Evolutionary conservation across 2,113 vertebrate species (phyloP).

Genomic region (Solea solea): DNA sequence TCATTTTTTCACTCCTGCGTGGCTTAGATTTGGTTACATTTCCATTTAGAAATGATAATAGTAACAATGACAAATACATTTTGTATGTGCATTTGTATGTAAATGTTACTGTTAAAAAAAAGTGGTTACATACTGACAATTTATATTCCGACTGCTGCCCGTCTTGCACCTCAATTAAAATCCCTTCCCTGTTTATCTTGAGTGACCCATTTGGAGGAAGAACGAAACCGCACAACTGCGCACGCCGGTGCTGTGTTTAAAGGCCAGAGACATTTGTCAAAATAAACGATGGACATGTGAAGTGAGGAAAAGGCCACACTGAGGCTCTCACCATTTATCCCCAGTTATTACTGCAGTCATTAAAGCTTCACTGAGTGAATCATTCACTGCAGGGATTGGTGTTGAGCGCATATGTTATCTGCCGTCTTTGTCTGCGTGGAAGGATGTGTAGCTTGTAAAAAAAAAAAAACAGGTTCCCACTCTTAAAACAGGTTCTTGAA

Average conservation of each 20-base stretch:
- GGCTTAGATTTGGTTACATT: no score
- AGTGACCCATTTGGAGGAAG: slow-evolving; percentile 13
- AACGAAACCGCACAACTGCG: slow-evolving; percentile 14
- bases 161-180: background rate
- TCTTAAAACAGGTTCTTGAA: no score
- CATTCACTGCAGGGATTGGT: slow-evolving; percentile 12
- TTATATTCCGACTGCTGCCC: no score
- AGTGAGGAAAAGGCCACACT: slow-evolving; percentile 51
- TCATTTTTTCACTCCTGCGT: no score
- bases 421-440: background rate
- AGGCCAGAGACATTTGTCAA: slow-evolving; percentile 58
- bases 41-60: no score
- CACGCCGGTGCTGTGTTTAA: slow-evolving; percentile 35
- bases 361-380: slow-evolving; percentile 39
- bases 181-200: slow-evolving; percentile 1
- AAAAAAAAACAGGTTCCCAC: background rate
- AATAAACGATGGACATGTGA: slow-evolving; percentile 46
- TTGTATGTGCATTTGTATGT: no score
- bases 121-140: background rate
- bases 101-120: background rate
- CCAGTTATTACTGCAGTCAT: slow-evolving; percentile 47
- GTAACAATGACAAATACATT: no score
- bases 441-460: background rate
- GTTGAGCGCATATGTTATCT: slow-evolving; percentile 10
- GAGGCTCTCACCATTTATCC: slow-evolving; percentile 52